These are phyloP conservation scores for Lithophane semibrunnea DNA, from an alignment of 2,888 invertebrate genomes.

Conservation along the genomic window DNA sequence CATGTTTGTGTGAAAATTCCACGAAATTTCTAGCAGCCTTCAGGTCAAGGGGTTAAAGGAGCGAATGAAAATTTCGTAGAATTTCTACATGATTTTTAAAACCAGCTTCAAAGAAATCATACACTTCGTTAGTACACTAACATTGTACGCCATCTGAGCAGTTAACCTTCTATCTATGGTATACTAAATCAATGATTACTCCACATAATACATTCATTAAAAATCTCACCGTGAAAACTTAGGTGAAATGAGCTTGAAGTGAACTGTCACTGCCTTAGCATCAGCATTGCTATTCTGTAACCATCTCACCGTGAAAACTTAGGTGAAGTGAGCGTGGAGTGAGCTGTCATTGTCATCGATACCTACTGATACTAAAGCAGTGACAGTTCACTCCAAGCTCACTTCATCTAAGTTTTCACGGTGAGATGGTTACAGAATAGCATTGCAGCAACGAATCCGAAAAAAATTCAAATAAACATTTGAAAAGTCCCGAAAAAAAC, in stretches of 20 bases:
- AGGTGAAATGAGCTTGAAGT: no score
- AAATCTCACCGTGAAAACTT: no score
- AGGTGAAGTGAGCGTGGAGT: no score
- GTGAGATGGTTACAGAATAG: no score
- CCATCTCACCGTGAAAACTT: no score
- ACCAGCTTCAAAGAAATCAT: background rate
- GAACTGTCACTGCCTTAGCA: no score
- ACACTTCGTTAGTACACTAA: background rate
- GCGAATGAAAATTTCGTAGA: no score
- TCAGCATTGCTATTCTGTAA: no score
- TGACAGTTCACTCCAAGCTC: no score
- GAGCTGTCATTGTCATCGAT: no score
- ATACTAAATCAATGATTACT: background rate
- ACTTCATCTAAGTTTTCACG: no score
- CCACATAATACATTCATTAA: background rate
- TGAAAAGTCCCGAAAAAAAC: conserved; percentile 32
- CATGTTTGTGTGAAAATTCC: conserved; percentile 8
- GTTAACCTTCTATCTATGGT: background rate
- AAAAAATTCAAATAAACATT: conserved; percentile 23
- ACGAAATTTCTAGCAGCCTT: background rate
- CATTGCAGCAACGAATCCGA: background rate
- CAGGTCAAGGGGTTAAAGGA: background rate
- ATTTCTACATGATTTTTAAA: background rate
- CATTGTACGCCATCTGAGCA: background rate
- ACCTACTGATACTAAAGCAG: no score